A percentile compares a stretch with the other conserved stretches of the same genome.
Evolutionary conservation across 2,797 vertebrate species (phyloP).

Genomic region (Scyliorhinus canicula): DNA sequence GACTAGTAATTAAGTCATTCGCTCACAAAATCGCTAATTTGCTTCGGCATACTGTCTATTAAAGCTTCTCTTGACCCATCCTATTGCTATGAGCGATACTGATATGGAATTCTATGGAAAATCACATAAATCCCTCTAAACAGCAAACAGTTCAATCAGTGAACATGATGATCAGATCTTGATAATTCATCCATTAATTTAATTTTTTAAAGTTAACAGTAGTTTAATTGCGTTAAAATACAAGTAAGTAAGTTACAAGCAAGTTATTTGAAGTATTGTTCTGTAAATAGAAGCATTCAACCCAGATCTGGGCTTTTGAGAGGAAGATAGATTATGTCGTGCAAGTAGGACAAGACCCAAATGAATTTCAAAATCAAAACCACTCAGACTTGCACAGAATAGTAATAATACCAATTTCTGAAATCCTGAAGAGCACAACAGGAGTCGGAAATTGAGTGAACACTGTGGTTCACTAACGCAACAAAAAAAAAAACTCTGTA

Average conservation of each 20-base stretch:
- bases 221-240: neutral
- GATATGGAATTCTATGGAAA: neutral
- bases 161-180: neutral
- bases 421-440: neutral
- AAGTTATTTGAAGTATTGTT: constrained; percentile 20
- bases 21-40: neutral
- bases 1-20: neutral
- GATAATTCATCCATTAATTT: constrained; percentile 31
- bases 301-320: constrained; percentile 25
- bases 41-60: neutral
- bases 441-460: neutral
- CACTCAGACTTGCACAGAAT: neutral
- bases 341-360: constrained; percentile 23
- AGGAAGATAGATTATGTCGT: constrained; percentile 26
- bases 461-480: neutral
- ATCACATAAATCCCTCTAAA: neutral
- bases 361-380: constrained; percentile 37
- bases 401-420: neutral
- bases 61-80: neutral
- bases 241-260: no score
- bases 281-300: constrained; percentile 33
- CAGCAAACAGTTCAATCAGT: neutral
- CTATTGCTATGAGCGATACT: neutral
- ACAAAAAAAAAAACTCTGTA: neutral
- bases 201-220: constrained; percentile 7